Percentiles rank a stretch among this genome's conserved stretches.
These are phyloP conservation scores for Condylostylus longicornis DNA, from an alignment of 1,140 invertebrate genomes.

Conservation along the genomic window DNA sequence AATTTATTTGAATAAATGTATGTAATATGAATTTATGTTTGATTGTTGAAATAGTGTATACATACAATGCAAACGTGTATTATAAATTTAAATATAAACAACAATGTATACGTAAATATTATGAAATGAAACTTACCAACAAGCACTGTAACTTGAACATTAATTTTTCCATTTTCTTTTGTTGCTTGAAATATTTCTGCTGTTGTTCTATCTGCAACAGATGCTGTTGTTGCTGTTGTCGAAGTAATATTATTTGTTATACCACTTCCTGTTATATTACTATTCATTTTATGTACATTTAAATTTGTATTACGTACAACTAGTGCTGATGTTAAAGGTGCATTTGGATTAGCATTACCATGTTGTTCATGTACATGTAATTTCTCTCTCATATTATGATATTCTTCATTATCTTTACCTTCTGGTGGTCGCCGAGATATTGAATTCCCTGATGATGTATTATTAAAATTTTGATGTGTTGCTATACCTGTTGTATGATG, in stretches of 20 bases:
- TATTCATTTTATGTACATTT: conserved; percentile 12
- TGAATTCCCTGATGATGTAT: too few relatives aligned
- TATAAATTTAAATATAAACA: too few relatives aligned
- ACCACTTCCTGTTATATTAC: conserved; percentile 3
- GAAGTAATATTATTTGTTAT: conserved; percentile 19
- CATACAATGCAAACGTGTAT: too few relatives aligned
- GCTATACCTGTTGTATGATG: background rate
- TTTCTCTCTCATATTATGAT: conserved; percentile 18
- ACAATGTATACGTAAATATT: too few relatives aligned
- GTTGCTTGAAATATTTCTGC: conserved; percentile 43
- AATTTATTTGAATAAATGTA: too few relatives aligned
- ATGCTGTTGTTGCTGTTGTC: conserved; percentile 31
- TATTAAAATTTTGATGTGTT: too few relatives aligned
- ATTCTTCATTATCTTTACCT: conserved; percentile 59
- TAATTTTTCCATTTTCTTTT: conserved; percentile 74
- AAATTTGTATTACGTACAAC: background rate
- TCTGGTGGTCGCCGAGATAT: conserved; percentile 43
- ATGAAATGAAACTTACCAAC: conserved; percentile 43
- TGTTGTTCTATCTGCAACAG: conserved; percentile 32
- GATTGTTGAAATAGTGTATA: too few relatives aligned
- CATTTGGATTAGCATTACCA: background rate
- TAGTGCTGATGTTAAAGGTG: background rate
- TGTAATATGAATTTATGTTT: too few relatives aligned
- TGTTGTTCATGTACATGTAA: background rate
- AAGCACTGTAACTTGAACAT: conserved; percentile 71